A percentile compares a stretch with the other conserved stretches of the same genome.
Conservation (phyloP, 2,113 vertebrate genomes). For the Nycticryphes semicollaris region DNA sequence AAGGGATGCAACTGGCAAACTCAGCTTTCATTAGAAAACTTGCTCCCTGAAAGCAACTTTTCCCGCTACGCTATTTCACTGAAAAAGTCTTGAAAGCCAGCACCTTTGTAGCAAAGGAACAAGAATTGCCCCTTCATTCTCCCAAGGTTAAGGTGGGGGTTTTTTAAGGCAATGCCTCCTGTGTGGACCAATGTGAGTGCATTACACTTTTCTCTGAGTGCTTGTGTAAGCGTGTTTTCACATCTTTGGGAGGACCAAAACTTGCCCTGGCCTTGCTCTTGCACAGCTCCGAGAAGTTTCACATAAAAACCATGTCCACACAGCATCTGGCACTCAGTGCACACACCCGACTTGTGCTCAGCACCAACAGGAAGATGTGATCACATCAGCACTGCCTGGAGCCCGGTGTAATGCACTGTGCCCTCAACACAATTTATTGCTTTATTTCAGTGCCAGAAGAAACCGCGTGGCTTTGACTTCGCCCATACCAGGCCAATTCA, state of each 20-base stretch:
- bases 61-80: not conserved
- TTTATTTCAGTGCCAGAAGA: not conserved
- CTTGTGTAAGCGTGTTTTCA: not conserved
- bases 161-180: not conserved
- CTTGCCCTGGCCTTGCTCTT: not conserved
- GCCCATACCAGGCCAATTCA: accelerated
- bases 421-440: accelerated
- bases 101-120: not conserved
- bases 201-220: not conserved
- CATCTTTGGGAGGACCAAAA: not conserved
- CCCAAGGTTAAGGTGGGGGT: not conserved
- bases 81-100: not conserved
- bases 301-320: not conserved
- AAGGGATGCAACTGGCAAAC: not conserved
- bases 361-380: not conserved
- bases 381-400: not conserved
- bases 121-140: not conserved
- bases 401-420: accelerated
- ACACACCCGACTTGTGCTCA: no score
- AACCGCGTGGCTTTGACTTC: not conserved
- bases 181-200: accelerated
- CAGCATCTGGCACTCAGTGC: accelerated
- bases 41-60: not conserved
- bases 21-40: not conserved
- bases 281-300: not conserved